Conservation (phyloP, 2,113 vertebrate genomes). For the Sander lucioperca region DNA sequence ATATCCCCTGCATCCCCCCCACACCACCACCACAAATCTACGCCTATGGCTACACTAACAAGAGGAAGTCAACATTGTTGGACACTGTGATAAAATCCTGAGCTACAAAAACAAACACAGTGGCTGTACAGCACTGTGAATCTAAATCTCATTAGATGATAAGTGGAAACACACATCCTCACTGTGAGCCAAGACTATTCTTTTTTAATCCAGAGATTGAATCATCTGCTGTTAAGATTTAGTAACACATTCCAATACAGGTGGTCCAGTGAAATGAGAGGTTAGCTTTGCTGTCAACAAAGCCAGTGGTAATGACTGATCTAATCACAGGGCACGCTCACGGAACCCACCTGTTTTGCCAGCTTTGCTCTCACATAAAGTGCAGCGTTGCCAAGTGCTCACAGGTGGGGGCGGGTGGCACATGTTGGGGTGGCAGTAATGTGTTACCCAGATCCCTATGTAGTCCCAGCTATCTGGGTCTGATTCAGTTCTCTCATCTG, state of each 20-base stretch:
- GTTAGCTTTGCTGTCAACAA: conserved; percentile 60
- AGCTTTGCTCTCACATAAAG: conserved; percentile 53
- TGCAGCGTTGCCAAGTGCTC: conserved; percentile 49
- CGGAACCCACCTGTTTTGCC: conserved; percentile 72
- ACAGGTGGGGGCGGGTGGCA: conserved; percentile 60
- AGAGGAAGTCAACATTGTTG: conserved; percentile 38
- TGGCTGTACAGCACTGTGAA: conserved; percentile 31
- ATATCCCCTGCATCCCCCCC: too few species aligned
- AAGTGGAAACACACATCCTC: conserved; percentile 63
- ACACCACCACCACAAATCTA: too few species aligned
- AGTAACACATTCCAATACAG: conserved; percentile 65
- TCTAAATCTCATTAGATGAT: conserved; percentile 42
- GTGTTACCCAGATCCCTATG: conserved; percentile 64
- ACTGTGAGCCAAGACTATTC: conserved; percentile 36
- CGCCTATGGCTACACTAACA: conserved; percentile 1
- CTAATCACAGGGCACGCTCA: conserved; percentile 71
- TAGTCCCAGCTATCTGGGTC: conserved; percentile 62
- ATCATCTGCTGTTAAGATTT: conserved; percentile 63
- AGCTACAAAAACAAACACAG: conserved; percentile 45
- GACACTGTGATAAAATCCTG: conserved; percentile 11
- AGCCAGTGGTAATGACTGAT: conserved; percentile 72
- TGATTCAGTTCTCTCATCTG: conserved; percentile 71
- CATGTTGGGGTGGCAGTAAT: conserved; percentile 67
- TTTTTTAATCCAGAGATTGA: conserved; percentile 47
- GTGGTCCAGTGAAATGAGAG: conserved; percentile 70